Evolutionary conservation across 2,797 vertebrate genomes (phyloP).

Genomic region (Natrix natrix): DNA sequence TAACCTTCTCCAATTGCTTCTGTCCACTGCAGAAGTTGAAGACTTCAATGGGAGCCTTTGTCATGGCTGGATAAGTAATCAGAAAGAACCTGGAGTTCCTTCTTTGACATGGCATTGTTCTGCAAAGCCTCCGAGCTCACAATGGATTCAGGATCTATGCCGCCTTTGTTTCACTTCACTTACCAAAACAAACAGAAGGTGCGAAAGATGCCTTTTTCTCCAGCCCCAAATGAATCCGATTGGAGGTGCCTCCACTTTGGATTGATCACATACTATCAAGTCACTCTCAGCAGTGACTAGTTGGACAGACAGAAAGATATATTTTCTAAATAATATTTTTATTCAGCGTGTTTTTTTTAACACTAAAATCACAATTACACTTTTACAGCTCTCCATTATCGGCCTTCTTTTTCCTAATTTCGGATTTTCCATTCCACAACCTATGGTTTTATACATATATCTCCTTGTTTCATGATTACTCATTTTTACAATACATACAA

Average conservation of each 20-base stretch:
- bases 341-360: too few relatives aligned
- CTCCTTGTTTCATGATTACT: too few relatives aligned
- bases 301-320: not conserved
- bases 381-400: too few relatives aligned
- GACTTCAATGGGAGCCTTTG: not conserved
- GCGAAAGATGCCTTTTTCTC: not conserved
- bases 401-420: too few relatives aligned
- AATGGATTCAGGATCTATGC: not conserved
- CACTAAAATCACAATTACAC: too few relatives aligned
- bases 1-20: not conserved
- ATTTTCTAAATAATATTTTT: too few relatives aligned
- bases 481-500: too few relatives aligned
- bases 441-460: too few relatives aligned
- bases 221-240: not conserved
- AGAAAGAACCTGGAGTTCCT: not conserved
- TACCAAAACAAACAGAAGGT: not conserved
- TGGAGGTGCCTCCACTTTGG: not conserved
- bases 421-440: too few relatives aligned
- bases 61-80: not conserved
- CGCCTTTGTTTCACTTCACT: not conserved
- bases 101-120: not conserved
- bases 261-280: not conserved
- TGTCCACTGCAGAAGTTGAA: not conserved
- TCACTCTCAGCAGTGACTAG: not conserved
- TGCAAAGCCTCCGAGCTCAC: not conserved